Evolutionary conservation across 2,113 vertebrate species (phyloP).

Genomic region (Pheucticus melanocephalus): DNA sequence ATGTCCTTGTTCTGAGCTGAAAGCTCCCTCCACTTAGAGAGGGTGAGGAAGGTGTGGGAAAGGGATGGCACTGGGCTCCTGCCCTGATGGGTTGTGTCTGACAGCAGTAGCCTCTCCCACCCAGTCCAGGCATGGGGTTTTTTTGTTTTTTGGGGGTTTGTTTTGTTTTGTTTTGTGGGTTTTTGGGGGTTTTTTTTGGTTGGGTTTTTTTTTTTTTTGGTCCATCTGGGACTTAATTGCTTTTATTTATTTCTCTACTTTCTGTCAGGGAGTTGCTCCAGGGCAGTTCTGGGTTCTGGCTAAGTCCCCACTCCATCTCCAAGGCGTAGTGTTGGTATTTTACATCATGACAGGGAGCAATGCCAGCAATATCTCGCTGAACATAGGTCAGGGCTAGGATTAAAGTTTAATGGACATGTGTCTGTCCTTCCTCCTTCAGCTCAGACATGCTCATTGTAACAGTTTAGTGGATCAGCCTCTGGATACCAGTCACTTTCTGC

Average conservation of each 20-base stretch:
- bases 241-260: background rate
- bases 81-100: background rate
- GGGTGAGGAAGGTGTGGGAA: background rate
- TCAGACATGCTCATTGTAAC: background rate
- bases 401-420: background rate
- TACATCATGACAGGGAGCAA: background rate
- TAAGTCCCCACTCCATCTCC: background rate
- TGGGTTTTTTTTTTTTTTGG: background rate
- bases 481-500: background rate
- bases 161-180: no score
- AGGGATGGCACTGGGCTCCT: background rate
- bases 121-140: background rate
- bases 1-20: background rate
- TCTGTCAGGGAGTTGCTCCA: background rate
- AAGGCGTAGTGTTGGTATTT: background rate
- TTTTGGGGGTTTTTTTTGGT: background rate
- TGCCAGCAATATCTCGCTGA: background rate
- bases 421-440: background rate
- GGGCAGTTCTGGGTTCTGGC: background rate
- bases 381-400: background rate
- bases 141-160: background rate
- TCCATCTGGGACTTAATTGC: background rate
- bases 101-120: background rate
- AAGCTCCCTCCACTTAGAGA: background rate
- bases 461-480: background rate